Percentiles rank a stretch among this genome's conserved stretches.
Conservation (phyloP, 2,113 vertebrate genomes). For the Nymphicus hollandicus region DNA sequence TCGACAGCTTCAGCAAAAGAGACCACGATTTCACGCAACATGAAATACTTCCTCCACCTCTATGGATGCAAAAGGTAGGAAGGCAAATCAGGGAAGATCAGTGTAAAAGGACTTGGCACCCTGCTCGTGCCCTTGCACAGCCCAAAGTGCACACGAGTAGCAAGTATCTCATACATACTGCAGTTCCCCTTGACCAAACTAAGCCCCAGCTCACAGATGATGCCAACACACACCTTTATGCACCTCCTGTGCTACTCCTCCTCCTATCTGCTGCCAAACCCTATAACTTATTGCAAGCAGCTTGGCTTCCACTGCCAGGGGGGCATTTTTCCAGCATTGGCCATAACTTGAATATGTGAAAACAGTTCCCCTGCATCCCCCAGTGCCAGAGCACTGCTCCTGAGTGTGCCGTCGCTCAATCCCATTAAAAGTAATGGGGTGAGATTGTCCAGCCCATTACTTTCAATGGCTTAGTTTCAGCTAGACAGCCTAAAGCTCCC, state of each 20-base stretch:
- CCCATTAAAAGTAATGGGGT: slow-evolving; percentile 64
- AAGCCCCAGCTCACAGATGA: not conserved
- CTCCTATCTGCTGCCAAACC: not conserved
- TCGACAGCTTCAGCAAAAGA: not conserved
- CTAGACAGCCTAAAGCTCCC: slow-evolving; percentile 36
- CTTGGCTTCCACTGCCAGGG: not conserved
- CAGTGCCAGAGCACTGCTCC: not conserved
- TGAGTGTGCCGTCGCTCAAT: not conserved
- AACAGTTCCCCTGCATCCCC: slow-evolving; percentile 15
- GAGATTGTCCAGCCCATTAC: slow-evolving; percentile 64
- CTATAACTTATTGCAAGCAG: not conserved
- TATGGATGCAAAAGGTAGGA: not conserved
- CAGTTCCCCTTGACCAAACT: not conserved
- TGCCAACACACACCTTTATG: not conserved
- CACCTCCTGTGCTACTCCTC: not conserved
- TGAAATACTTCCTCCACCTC: not conserved
- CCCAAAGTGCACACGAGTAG: accelerated
- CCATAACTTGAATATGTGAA: not conserved
- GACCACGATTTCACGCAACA: accelerated
- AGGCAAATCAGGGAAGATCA: not conserved
- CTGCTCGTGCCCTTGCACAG: accelerated
- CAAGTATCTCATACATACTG: not conserved
- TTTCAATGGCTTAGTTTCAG: slow-evolving; percentile 18
- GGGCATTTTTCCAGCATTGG: not conserved
- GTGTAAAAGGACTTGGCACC: not conserved